Conservation (phyloP, 2,113 vertebrate species). For the Thunnus thynnus region DNA sequence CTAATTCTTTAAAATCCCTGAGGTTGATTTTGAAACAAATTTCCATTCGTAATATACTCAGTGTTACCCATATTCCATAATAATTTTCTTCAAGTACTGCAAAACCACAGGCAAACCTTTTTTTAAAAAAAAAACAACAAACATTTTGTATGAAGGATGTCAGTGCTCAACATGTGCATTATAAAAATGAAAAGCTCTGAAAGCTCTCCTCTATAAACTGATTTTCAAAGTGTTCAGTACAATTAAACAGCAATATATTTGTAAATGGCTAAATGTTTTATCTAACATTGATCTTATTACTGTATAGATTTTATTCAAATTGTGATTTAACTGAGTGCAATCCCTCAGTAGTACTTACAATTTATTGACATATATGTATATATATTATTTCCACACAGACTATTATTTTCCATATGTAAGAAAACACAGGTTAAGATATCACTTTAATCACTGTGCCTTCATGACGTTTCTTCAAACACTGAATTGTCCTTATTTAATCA, state of each 20-base stretch:
- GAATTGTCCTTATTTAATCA: constrained; percentile 90
- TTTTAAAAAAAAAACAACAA: constrained; percentile 61
- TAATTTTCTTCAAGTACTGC: constrained; percentile 65
- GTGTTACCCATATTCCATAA: constrained; percentile 68
- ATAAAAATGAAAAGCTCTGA: constrained; percentile 76
- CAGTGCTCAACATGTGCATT: constrained; percentile 85
- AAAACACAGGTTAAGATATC: constrained; percentile 85
- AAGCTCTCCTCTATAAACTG: constrained; percentile 77
- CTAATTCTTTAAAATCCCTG: constrained; percentile 36
- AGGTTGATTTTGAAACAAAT: constrained; percentile 61
- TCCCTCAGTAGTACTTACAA: constrained; percentile 75
- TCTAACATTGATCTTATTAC: constrained; percentile 82
- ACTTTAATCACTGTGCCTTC: constrained; percentile 97
- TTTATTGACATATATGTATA: constrained; percentile 64
- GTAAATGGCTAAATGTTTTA: constrained; percentile 88
- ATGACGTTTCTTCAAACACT: constrained; percentile 87
- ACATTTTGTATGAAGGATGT: constrained; percentile 85
- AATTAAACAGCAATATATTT: constrained; percentile 90
- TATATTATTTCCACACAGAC: constrained; percentile 73
- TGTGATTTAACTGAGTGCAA: constrained; percentile 78
- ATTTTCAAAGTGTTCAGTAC: constrained; percentile 82
- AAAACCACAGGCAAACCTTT: constrained; percentile 74
- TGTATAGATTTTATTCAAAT: constrained; percentile 85
- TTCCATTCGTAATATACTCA: constrained; percentile 64
- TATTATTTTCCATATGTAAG: constrained; percentile 71